Evolutionary conservation across 2,888 invertebrate genomes (phyloP).

Genomic region (Cataglyphis livida): DNA sequence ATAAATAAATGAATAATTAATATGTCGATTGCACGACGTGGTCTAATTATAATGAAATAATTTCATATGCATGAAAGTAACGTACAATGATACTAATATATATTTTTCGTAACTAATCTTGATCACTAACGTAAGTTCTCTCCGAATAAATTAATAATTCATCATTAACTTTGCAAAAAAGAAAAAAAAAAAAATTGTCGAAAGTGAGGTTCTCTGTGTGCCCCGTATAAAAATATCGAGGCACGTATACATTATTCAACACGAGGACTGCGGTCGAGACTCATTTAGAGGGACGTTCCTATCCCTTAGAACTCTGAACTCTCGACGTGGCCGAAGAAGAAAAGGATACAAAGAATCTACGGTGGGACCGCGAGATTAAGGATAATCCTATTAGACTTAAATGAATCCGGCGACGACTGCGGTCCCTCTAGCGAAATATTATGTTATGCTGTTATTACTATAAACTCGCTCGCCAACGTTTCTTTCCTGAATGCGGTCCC

Average conservation of each 20-base stretch:
- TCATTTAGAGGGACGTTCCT: slow-evolving; percentile 67
- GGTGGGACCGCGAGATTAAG: slow-evolving; percentile 80
- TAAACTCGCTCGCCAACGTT: slow-evolving; percentile 70
- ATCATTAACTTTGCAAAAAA: slow-evolving; percentile 42
- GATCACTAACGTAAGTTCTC: neutral
- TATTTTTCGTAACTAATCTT: neutral
- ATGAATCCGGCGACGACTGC: slow-evolving; percentile 82
- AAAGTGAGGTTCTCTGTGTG: slow-evolving; percentile 29
- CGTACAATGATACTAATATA: neutral
- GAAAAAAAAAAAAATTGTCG: slow-evolving; percentile 45
- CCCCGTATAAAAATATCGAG: slow-evolving; percentile 68
- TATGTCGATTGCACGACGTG: neutral
- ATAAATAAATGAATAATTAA: neutral
- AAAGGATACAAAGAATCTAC: slow-evolving; percentile 66
- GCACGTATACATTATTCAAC: slow-evolving; percentile 75
- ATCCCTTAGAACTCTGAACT: slow-evolving; percentile 51
- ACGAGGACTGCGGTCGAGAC: slow-evolving; percentile 61
- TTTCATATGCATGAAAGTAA: neutral
- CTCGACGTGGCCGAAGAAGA: slow-evolving; percentile 60
- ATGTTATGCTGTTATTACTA: slow-evolving; percentile 79
- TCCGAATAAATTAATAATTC: slow-evolving; percentile 63
- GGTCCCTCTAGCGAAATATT: slow-evolving; percentile 79
- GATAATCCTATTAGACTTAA: slow-evolving; percentile 84
- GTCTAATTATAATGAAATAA: neutral
- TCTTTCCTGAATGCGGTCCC: slow-evolving; percentile 23